These are phyloP conservation scores for Drosophila limbata DNA, from an alignment of 2,888 invertebrate species.

Conservation along the genomic window DNA sequence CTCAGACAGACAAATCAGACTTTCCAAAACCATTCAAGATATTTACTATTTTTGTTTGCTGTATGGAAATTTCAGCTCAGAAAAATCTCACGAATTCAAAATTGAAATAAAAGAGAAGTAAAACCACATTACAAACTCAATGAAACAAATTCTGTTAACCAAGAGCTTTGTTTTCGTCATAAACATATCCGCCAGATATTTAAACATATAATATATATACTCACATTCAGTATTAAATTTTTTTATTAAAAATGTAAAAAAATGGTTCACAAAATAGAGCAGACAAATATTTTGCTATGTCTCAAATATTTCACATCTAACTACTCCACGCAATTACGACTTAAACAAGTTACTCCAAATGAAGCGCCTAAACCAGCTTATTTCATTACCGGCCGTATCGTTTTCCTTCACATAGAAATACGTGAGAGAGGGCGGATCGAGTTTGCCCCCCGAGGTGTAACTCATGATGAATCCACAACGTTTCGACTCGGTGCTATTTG, in stretches of 20 bases:
- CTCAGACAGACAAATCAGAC: conserved; percentile 30
- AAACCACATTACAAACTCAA: neutral
- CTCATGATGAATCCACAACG: conserved; percentile 48
- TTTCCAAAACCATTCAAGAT: conserved; percentile 26
- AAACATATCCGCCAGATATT: neutral
- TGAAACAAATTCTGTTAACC: neutral
- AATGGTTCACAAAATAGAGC: neutral
- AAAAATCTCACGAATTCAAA: neutral
- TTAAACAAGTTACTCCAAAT: conserved; percentile 5
- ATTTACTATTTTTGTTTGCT: conserved; percentile 40
- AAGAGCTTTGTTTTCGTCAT: neutral
- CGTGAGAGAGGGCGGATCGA: neutral
- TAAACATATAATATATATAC: neutral
- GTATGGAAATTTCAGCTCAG: conserved; percentile 1
- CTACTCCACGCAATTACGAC: neutral
- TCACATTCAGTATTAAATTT: neutral
- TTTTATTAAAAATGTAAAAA: neutral
- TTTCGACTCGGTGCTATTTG: neutral
- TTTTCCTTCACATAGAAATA: conserved; percentile 46
- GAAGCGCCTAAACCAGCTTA: conserved; percentile 41
- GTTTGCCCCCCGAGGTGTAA: conserved; percentile 10
- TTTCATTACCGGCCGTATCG: neutral
- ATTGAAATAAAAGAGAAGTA: too few species aligned
- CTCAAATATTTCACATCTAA: neutral
- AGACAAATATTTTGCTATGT: neutral